A percentile compares a stretch with the other conserved stretches of the same genome.
Evolutionary conservation across 2,797 vertebrate species (phyloP).

Genomic region (Galaxias olidus): DNA sequence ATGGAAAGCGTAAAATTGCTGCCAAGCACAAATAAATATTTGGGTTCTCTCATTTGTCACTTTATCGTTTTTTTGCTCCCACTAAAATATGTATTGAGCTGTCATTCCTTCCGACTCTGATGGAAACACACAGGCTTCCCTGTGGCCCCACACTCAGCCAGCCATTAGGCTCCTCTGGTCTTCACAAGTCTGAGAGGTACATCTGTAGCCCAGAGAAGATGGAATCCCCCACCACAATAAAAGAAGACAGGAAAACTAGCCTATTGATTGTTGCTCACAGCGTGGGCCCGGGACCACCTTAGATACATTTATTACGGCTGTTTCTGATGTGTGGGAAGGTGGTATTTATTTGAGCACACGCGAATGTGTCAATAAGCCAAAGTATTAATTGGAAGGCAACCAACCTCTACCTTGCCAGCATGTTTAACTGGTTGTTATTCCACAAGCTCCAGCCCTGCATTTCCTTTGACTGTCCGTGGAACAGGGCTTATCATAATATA

Average conservation of each 20-base stretch:
- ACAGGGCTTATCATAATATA: constrained; percentile 66
- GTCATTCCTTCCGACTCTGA: not conserved
- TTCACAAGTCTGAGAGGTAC: constrained; percentile 10
- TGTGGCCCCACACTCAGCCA: too few relatives aligned
- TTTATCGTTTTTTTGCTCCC: too few relatives aligned
- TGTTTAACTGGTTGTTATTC: constrained; percentile 57
- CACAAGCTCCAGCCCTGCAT: constrained; percentile 44
- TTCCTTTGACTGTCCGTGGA: constrained; percentile 45
- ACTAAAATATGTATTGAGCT: too few relatives aligned
- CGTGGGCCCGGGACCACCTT: constrained; percentile 32
- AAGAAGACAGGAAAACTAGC: constrained; percentile 37
- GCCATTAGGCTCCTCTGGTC: constrained; percentile 26
- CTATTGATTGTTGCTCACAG: constrained; percentile 41
- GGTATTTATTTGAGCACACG: constrained; percentile 55
- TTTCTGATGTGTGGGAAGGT: constrained; percentile 53
- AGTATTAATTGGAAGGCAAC: constrained; percentile 50
- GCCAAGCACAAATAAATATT: too few relatives aligned
- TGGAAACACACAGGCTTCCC: constrained; percentile 12
- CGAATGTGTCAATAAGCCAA: constrained; percentile 54
- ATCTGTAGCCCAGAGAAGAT: not conserved
- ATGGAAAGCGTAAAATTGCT: constrained; percentile 27
- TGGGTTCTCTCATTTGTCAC: too few relatives aligned
- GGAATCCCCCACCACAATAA: not conserved
- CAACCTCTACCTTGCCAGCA: constrained; percentile 48
- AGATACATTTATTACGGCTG: constrained; percentile 49